Percentiles rank a stretch among this genome's conserved stretches.
Conservation (phyloP, 2,888 invertebrate genomes). For the Coecobrya sp. region DNA sequence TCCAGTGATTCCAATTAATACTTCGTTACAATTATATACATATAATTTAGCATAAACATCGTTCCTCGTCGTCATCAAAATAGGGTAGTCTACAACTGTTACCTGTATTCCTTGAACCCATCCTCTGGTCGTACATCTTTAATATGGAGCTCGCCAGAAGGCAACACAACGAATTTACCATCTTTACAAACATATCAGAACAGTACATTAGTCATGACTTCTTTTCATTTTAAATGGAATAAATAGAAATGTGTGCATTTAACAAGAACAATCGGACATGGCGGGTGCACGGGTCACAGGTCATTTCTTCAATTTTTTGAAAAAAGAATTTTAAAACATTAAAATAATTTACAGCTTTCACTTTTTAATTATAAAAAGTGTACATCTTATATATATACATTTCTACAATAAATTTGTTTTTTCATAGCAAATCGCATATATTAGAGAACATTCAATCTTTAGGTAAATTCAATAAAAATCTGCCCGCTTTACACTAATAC, state of each 20-base stretch:
- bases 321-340: neutral
- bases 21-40: neutral
- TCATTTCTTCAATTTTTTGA: constrained; percentile 69
- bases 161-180: constrained; percentile 97
- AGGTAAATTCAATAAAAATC: neutral
- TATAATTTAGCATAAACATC: neutral
- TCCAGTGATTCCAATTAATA: neutral
- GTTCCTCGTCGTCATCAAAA: neutral
- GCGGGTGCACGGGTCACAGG: constrained; percentile 87
- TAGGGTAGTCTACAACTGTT: neutral
- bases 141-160: constrained; percentile 98
- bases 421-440: too few relatives aligned
- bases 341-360: too few relatives aligned
- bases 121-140: constrained; percentile 98
- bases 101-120: constrained; percentile 94
- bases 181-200: constrained; percentile 89
- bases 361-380: too few relatives aligned
- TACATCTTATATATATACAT: too few relatives aligned
- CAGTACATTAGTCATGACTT: constrained; percentile 65
- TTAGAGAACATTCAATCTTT: too few relatives aligned
- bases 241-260: constrained; percentile 72
- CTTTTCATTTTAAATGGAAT: constrained; percentile 30
- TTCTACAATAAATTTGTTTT: too few relatives aligned
- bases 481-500: neutral
- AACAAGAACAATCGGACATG: constrained; percentile 87